Base-by-base conservation (phyloP, 2,888 invertebrate genomes). In the Drosophila dives region DNA sequence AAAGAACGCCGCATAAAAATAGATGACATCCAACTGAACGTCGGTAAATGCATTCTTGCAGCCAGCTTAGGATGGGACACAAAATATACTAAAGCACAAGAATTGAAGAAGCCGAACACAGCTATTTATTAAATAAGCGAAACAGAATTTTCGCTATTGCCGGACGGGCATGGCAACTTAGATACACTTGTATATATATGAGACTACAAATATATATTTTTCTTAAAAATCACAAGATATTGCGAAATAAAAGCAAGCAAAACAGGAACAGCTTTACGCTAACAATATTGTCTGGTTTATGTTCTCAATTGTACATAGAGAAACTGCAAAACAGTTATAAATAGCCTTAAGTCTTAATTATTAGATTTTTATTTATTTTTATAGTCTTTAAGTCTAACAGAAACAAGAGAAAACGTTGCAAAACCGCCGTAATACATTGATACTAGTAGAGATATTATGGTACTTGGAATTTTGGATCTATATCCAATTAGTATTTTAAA, bases 41-140 rank as follows among this genome's bases (percentile, higher is more conserved):
- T 59, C 77, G 72, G 76, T 69, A 69, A 76, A 80, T 76, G 71
- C 72, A 80, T 80, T 77, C 71, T 64, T 53, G 23, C 63, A 56
- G 51, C 15, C 77, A 80, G 60, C 77, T 80, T 55, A 63, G 60
- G n/a, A 36, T 29, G 48, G 72, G 34, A 50, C 48, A 70, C 40
- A 17, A 42, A 51, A 40, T 48, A 54, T 40, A 40, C 20, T 61
- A 23, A 32, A 40, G n/a, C 2, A 55, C 60, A 55, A 51, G 63
- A 36, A 55, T 50, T 53, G 55, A 15, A 42, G 33, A 48, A 49
- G 38, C 53, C 50, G 58, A 53, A 58, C 48, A 49, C 50, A 59
- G 72, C 72, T 64, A 77, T 80, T 77, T 77, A 77, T 71, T 80
- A 64, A 80, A 77, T 80, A 71, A 76, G 23, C 62, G 51, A 53